A percentile compares a stretch with the other conserved stretches of the same genome.
These are phyloP conservation scores for Conus canariensis DNA, from an alignment of 2,888 invertebrate species.

Conservation along the genomic window DNA sequence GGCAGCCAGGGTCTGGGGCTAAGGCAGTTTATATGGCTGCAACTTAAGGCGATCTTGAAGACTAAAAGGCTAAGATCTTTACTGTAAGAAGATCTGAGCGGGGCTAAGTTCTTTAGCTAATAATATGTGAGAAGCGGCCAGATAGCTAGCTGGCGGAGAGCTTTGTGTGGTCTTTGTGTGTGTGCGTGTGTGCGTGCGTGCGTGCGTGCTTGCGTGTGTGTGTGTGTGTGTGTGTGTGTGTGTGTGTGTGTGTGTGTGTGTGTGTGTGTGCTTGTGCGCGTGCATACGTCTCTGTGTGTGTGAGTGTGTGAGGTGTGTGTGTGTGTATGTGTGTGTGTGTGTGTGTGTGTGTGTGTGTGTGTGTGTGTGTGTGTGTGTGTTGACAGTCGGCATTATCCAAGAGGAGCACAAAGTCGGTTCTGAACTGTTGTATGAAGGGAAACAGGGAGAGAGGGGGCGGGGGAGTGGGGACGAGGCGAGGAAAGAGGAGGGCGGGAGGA, in stretches of 20 bases:
- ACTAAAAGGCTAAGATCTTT: constrained; percentile 55
- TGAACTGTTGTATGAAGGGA: not conserved
- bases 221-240: not conserved
- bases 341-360: not conserved
- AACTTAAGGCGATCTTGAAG: constrained; percentile 51
- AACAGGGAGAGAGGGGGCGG: not conserved
- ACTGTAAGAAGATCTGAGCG: constrained; percentile 54
- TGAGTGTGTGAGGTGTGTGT: not conserved
- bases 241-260: not conserved
- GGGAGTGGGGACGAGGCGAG: not conserved
- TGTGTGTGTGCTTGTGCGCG: not conserved
- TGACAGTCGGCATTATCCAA: constrained; percentile 34
- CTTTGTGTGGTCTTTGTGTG: not conserved
- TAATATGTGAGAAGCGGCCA: constrained; percentile 47
- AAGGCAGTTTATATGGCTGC: constrained; percentile 48
- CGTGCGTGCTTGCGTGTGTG: not conserved
- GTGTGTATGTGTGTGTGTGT: not conserved
- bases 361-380: constrained; percentile 25
- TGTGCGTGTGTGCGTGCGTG: constrained; percentile 23
- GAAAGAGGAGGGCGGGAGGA: not conserved
- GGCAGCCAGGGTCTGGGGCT: constrained; percentile 28
- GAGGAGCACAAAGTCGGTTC: not conserved
- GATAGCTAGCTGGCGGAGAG: constrained; percentile 31
- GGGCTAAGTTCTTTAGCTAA: constrained; percentile 54
- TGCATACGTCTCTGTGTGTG: not conserved